Evolutionary conservation across 2,113 vertebrate species (phyloP), one percentile per base, ranked within the genome.

Genomic region (Odobenus rosmarus): DNA sequence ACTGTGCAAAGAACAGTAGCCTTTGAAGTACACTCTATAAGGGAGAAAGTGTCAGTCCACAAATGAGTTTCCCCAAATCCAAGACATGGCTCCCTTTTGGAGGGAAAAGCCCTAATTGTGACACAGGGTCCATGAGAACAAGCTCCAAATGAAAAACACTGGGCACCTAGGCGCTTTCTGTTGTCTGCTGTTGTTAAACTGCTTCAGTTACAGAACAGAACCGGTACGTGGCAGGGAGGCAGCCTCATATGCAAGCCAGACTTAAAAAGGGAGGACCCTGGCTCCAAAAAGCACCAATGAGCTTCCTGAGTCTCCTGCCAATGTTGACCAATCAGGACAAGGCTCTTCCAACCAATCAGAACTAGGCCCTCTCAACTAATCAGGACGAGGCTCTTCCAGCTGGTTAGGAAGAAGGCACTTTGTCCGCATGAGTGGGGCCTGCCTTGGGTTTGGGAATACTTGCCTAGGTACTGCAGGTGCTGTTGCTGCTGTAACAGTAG

Each of bases 171-270:
- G 42, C 4, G 6, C 14, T 77, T 77, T 31, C 42, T 31, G 14
- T 31, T 28, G 1, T 7, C 74, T 10, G 15, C 74, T 77, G 1
- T 46, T 49, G 7, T 77, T 15, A 46, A 76, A 46, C 72, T 46
- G 24, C 7, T 26, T 76, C 39, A 46, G 23, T 23, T 77, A 46
- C 74, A 18, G 26, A 4, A 14, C 42, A 49, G 74, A 16, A 77
- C 42, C 14, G 18, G 26, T 14, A 49, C 1, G 1, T 24, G 6
- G 39, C 6, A 3, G 3, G 39, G 6, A 28, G 1, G 26, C 7
- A 9, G 14, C 26, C 26, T 77, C 26, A 28, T 49, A 76, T 28
- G 49, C 42, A 77, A 77, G 74, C 42, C 42, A 46, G 42, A 49
- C 74, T 77, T 28, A 49, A 77, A 77, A 77, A 77, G 7, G 16